phyloP scores from a whole-genome alignment of 2,113 vertebrate species.

The Protobothrops flavoviridis region DNA sequence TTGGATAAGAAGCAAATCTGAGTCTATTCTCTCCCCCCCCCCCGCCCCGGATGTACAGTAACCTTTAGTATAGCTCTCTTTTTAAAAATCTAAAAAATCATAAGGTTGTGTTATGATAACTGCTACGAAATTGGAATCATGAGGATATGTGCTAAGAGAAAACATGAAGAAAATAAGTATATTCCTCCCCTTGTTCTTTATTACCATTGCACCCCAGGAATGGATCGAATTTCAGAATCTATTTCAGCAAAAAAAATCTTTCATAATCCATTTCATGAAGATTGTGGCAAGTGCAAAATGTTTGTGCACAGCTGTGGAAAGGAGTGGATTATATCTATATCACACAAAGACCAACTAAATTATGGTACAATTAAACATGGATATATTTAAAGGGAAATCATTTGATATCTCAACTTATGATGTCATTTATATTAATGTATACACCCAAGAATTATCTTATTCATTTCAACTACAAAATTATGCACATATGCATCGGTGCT shows the following conservation, averaged over 20 bases:
- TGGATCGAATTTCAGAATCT: neutral
- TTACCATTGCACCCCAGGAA: neutral
- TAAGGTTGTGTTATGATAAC: neutral
- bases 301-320: slow-evolving; percentile 6
- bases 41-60: neutral
- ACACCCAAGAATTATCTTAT: neutral
- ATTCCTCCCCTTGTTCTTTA: neutral
- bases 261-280: neutral
- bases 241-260: neutral
- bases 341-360: neutral
- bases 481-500: neutral
- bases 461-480: neutral
- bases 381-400: neutral
- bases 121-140: neutral
- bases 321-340: neutral
- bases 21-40: too few species aligned
- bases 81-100: neutral
- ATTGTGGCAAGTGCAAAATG: neutral
- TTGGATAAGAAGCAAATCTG: neutral
- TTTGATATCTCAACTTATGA: neutral
- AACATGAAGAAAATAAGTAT: neutral
- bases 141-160: neutral
- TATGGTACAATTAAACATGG: neutral
- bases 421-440: neutral
- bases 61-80: neutral